Conservation (phyloP, 2,113 vertebrate genomes). For the Gracilinanus agilis region DNA sequence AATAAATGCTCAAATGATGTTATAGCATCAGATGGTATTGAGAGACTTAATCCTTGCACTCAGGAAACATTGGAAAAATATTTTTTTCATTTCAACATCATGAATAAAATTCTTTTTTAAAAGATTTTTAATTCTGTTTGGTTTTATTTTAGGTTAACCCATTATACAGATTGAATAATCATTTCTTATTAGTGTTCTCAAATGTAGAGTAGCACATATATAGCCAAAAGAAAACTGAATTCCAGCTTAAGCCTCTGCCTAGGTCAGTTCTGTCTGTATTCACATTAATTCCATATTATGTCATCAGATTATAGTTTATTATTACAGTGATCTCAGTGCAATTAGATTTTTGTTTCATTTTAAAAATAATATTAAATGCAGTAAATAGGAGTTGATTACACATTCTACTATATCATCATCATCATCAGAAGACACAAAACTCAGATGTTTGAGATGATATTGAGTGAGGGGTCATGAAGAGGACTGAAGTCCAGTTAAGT, state of each 20-base stretch:
- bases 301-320: conserved; percentile 22
- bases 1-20: no score
- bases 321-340: conserved; percentile 49
- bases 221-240: conserved; percentile 25
- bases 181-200: conserved; percentile 10
- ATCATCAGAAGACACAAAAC: conserved; percentile 46
- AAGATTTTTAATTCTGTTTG: conserved; percentile 29
- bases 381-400: conserved; percentile 19
- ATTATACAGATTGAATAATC: conserved; percentile 6
- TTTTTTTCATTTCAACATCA: background rate
- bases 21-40: no score
- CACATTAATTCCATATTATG: conserved; percentile 2
- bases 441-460: conserved; percentile 7
- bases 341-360: conserved; percentile 52
- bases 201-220: background rate
- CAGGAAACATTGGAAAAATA: conserved; percentile 7
- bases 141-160: background rate
- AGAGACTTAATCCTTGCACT: no score
- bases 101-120: background rate
- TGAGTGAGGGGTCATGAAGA: background rate
- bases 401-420: background rate
- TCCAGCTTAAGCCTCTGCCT: background rate
- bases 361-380: conserved; percentile 59
- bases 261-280: conserved; percentile 45
- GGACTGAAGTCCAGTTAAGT: conserved; percentile 37